Percentiles rank a stretch among this genome's conserved stretches.
Conservation (phyloP, 2,888 invertebrate genomes). For the Drosophila trichaetosa region DNA sequence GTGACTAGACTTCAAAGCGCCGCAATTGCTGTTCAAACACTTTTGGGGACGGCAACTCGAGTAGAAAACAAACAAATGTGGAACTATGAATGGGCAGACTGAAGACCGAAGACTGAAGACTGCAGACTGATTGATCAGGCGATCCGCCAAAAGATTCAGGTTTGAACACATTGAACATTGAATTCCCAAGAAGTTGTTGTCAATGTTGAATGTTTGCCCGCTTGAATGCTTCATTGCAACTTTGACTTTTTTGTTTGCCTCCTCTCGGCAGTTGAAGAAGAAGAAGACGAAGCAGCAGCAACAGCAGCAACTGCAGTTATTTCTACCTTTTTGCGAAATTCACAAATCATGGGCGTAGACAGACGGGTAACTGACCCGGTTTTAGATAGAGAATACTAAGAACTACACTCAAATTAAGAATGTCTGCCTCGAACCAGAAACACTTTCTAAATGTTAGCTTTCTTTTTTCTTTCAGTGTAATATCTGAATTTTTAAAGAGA, state of each 20-base stretch:
- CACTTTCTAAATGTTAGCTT: too few relatives aligned
- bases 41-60: slow-evolving; percentile 57
- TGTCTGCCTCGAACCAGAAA: neutral
- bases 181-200: slow-evolving; percentile 74
- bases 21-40: slow-evolving; percentile 76
- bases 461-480: neutral
- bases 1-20: slow-evolving; percentile 64
- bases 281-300: too few relatives aligned
- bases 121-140: slow-evolving; percentile 63
- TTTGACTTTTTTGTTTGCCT: slow-evolving; percentile 35
- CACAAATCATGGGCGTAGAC: neutral
- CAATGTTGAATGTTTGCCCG: slow-evolving; percentile 73
- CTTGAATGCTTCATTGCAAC: slow-evolving; percentile 76
- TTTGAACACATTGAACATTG: slow-evolving; percentile 39
- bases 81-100: slow-evolving; percentile 69
- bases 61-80: slow-evolving; percentile 77
- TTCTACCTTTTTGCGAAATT: slow-evolving; percentile 52
- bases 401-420: neutral
- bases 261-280: slow-evolving; percentile 6
- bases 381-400: neutral
- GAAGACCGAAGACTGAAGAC: slow-evolving; percentile 9
- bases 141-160: slow-evolving; percentile 52
- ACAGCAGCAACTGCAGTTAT: neutral
- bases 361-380: neutral
- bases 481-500: neutral